phyloP scores from a whole-genome alignment of 2,113 vertebrate species.

The Gavia stellata region DNA sequence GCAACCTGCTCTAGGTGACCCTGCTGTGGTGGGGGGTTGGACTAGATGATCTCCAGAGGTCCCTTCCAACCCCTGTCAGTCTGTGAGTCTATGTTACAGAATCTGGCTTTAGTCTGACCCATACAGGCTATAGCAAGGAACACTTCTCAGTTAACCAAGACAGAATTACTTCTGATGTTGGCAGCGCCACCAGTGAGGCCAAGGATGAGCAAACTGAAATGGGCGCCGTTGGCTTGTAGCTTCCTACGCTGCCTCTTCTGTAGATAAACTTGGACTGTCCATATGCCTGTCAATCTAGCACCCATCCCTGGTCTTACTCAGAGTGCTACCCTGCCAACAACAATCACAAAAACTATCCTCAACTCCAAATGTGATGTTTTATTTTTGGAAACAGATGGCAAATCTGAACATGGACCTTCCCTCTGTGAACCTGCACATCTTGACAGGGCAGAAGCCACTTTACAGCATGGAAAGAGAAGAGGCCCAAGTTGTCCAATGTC shows the following conservation, averaged over 20 bases:
- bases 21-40: no score
- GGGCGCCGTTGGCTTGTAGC: not conserved
- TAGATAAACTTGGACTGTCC: not conserved
- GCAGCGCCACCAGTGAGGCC: not conserved
- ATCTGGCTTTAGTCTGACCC: not conserved
- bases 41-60: no score
- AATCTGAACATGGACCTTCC: not conserved
- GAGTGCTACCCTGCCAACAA: not conserved
- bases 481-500: slow-evolving; percentile 9
- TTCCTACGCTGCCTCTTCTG: not conserved
- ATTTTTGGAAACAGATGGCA: slow-evolving; percentile 6
- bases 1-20: no score
- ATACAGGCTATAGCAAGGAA: not conserved
- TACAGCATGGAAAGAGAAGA: slow-evolving; percentile 34
- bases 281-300: not conserved
- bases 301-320: not conserved
- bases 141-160: no score
- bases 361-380: not conserved
- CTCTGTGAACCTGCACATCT: not conserved
- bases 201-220: not conserved
- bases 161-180: not conserved
- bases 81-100: no score
- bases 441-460: slow-evolving; percentile 24
- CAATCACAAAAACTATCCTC: not conserved
- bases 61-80: no score